Base-by-base conservation (phyloP, 2,888 invertebrate species). In the Dryobota labecula region DNA sequence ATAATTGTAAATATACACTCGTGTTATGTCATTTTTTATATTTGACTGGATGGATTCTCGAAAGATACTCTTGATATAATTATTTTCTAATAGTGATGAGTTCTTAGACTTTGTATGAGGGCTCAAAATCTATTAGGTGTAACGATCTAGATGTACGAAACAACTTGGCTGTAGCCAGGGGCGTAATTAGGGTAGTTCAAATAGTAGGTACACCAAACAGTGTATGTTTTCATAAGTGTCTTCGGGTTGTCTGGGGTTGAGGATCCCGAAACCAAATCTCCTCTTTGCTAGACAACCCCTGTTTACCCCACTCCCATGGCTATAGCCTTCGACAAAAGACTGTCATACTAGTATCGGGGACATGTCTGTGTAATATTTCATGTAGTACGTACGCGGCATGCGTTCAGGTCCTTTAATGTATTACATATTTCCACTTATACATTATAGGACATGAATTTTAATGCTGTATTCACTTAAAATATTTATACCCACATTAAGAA, bases 1-100 rank as follows among this genome's bases (percentile, higher is more conserved):
- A 69, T 81, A 69, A 67, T 70, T 80, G 79, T 80, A 80, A 77
- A 80, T 80, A 80, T 73, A 69, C 43, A 80, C 53, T 67, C 57
- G 67, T 73, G 62, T 76, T 63, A 63, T 24, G 66, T 77, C 73
- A 63, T 60, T 69, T 73, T 77, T 80, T 68, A 76, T 77, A 78
- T 53, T 69, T 74, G 75, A 70, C 33, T 65, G 57, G 63, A 67
- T 54, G 70, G 45, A 75, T 69, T 80, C 65, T 73, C 27, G 18
- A 69, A 72, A 56, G 27, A 68, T 79, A 72, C 56, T 79, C 77
- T 76, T 77, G 51, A 65, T 72, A 66, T 69, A 68, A 61, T 71
- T 61, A 0, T 78, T 53, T 74, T 67, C n/a, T 76, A 54, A 65
- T 75, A 64, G 45, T 62, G 38, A 68, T 67, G 78, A 63, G 70